Evolutionary conservation across 2,888 invertebrate genomes (phyloP), one percentile per base, ranked within the genome.

Genomic region (Lampropteryx suffumata): DNA sequence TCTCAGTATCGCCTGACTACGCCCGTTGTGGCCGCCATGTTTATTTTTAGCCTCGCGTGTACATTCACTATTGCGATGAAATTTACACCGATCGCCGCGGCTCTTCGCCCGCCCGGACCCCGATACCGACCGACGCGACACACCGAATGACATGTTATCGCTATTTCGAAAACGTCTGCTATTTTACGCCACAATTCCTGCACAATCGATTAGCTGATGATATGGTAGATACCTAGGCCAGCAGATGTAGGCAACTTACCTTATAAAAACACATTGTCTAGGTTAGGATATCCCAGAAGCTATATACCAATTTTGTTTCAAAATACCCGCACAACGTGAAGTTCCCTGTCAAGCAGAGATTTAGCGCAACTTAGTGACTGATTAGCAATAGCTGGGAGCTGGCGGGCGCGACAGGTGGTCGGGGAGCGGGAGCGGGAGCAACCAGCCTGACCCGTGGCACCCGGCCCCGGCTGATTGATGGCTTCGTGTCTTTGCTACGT

Each of bases 361-460:
- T 88, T 84, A 78, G 81, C 76, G 79, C 78, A 82, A 82, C 84
- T 85, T 84, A 84, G 85, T 88, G 88, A 88, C 88, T 89, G 89
- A 88, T 88, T 88, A 87, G 89, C 85, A 82, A 82, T 84, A 82
- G 82, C 75, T 82, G 78, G 71, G 76, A 76, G 78, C 74, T 79
- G 78, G 74, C 75, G 73, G 52, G 76, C 75, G 86, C 89, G 88
- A 86, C 88, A 87, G 88, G 87, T 84, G 82, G 85, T 81, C 79
- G 81, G 78, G 75, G 74, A 59, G 67, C 67, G 64, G 64, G 59
- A 63, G 67, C 65, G 50, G 45, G 74, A 58, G 65, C 65, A 65
- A 63, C 61, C 59, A 64, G 67, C 64, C 79, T 80, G 86, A 82
- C 84, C 82, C 80, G 74, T 73, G 76, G 71, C 76, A 76, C 76